A percentile compares a stretch with the other conserved stretches of the same genome.
phyloP scores from a whole-genome alignment of 1,140 invertebrate genomes.

The Mactra quadrangularis region DNA sequence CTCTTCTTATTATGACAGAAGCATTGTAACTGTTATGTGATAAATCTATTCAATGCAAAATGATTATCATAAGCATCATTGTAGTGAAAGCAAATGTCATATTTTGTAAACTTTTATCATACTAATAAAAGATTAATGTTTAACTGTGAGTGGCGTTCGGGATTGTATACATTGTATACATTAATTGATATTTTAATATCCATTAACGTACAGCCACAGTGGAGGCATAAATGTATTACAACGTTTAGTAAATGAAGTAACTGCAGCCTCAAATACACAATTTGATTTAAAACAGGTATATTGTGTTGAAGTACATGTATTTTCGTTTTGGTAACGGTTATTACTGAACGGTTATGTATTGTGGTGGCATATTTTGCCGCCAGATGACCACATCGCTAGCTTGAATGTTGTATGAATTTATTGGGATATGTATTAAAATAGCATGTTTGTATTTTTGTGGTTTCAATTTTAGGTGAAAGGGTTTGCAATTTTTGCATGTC shows the following conservation, averaged over 20 bases:
- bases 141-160: not conserved
- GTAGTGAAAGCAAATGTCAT: no score
- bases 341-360: not conserved
- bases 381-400: no score
- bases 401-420: not conserved
- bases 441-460: no score
- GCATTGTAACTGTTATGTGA: no score
- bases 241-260: not conserved
- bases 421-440: not conserved
- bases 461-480: no score
- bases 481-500: no score
- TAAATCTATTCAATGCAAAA: no score
- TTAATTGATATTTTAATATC: not conserved
- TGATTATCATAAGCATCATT: no score
- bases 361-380: not conserved
- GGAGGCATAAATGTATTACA: not conserved
- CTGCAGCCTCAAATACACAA: not conserved
- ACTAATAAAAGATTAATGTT: not conserved
- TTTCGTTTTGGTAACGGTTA: not conserved
- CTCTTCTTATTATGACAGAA: no score
- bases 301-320: not conserved
- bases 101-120: no score
- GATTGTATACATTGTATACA: not conserved
- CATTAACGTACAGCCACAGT: not conserved
- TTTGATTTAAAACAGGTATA: conserved; percentile 2